phyloP scores from a whole-genome alignment of 2,113 vertebrate genomes.

The Percina caprodes region DNA sequence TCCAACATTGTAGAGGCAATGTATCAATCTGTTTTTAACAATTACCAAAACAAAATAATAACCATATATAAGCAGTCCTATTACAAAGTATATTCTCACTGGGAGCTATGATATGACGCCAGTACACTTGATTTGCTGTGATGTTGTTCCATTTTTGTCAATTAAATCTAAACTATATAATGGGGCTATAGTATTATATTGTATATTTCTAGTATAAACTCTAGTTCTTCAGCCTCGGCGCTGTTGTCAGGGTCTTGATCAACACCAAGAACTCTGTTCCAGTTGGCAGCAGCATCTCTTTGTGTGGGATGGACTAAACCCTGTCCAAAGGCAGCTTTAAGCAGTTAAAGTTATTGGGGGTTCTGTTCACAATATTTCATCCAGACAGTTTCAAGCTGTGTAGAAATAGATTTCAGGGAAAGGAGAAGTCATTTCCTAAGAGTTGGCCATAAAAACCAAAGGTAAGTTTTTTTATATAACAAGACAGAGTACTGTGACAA shows the following conservation, averaged over 20 bases:
- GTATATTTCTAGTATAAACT: neutral
- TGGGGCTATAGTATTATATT: neutral
- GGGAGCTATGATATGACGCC: neutral
- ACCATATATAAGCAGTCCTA: neutral
- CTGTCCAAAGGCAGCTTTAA: constrained; percentile 35
- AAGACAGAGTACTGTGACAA: neutral
- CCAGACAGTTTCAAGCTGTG: constrained; percentile 1
- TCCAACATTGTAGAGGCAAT: neutral
- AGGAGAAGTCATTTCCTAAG: constrained; percentile 46
- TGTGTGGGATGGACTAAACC: constrained; percentile 60
- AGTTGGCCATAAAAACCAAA: constrained; percentile 28
- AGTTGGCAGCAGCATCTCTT: constrained; percentile 38
- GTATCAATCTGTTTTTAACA: neutral
- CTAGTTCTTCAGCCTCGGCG: neutral
- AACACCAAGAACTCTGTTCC: constrained; percentile 33
- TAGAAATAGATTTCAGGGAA: constrained; percentile 26
- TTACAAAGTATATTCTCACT: neutral
- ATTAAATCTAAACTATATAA: neutral
- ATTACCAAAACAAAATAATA: neutral
- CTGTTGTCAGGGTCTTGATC: constrained; percentile 8
- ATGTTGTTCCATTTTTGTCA: neutral
- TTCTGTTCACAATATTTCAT: constrained; percentile 32
- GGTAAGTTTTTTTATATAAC: constrained; percentile 47
- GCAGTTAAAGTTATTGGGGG: neutral
- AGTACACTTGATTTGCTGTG: neutral